Base-by-base conservation (phyloP, 2,113 vertebrate species). In the Felis catus region DNA sequence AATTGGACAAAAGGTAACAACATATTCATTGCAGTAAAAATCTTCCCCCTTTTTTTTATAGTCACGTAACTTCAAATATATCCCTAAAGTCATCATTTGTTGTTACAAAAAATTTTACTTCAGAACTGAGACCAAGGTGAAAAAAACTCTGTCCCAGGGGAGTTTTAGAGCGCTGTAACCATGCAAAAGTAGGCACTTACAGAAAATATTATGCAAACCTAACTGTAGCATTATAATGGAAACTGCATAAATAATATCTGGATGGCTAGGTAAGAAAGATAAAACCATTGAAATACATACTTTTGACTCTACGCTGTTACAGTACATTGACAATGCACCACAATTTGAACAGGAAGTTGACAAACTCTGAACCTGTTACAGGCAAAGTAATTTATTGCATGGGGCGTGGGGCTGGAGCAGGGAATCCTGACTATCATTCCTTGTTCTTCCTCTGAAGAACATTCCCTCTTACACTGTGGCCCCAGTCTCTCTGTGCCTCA, bases 131-230 rank as follows among this genome's bases (percentile, higher is more conserved):
- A 95, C 70, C 25, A 33, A 55, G 31, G 65, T 78, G 23, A 53
- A 87, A 91, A 97, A 80, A 92, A 73, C 39, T 80, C 73, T 89
- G n/a, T 89, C 89, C 74, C 79, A 36, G 51, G 68, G 41, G 95
- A 97, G 78, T 93, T 96, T 94, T 91, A 18, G 63, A 95, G 91
- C 48, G 55, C 48, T 61, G n/a, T 66, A 97, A 76, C 94, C 88
- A 58, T 63, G 87, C 94, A 78, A 58, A 89, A 96, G 90, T 33
- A 63, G 83, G 86, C 89, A 80, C 87, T 96, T 96, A 87, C 39
- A 92, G 95, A 93, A 91, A 81, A 91, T 80, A 87, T 94, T 95
- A 73, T 91, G 97, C 95, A 94, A 84, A 96, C 94, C 92, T 88
- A 63, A 92, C 88, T 79, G 89, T 89, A 31, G 74, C 48, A 74